Evolutionary conservation across 2,888 invertebrate species (phyloP).

Genomic region (Chaetoderma sp.): DNA sequence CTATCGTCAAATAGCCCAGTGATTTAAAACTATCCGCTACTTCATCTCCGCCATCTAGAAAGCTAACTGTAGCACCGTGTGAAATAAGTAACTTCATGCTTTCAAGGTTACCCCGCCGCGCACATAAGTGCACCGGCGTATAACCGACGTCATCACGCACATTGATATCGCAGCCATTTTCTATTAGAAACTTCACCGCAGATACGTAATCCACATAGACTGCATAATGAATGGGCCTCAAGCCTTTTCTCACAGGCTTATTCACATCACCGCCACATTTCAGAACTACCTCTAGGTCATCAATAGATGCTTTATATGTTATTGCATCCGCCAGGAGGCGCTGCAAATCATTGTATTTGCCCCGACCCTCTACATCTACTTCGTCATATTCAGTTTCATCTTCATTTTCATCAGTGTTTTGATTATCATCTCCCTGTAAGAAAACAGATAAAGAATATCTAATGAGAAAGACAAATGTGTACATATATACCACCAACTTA

Average conservation of each 20-base stretch:
- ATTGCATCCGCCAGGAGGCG: constrained; percentile 91
- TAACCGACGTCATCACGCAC: constrained; percentile 89
- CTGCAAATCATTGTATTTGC: constrained; percentile 72
- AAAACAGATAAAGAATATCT: neutral
- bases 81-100: constrained; percentile 76
- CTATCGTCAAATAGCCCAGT: constrained; percentile 73
- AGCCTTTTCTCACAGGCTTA: constrained; percentile 86
- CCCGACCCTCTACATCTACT: too few relatives aligned
- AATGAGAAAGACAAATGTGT: neutral
- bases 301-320: constrained; percentile 86
- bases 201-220: constrained; percentile 85
- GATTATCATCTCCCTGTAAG: neutral
- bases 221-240: constrained; percentile 91
- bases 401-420: neutral
- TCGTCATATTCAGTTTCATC: neutral
- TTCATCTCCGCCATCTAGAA: constrained; percentile 77
- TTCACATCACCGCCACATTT: constrained; percentile 82
- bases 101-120: constrained; percentile 82
- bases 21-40: constrained; percentile 49
- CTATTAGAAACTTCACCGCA: constrained; percentile 83
- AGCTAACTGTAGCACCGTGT: constrained; percentile 85
- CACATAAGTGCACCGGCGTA: constrained; percentile 89
- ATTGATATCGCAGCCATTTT: constrained; percentile 74
- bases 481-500: neutral
- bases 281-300: constrained; percentile 86